A percentile compares a stretch with the other conserved stretches of the same genome.
These are phyloP conservation scores for Hesperia comma DNA, from an alignment of 2,888 invertebrate genomes.

Conservation along the genomic window DNA sequence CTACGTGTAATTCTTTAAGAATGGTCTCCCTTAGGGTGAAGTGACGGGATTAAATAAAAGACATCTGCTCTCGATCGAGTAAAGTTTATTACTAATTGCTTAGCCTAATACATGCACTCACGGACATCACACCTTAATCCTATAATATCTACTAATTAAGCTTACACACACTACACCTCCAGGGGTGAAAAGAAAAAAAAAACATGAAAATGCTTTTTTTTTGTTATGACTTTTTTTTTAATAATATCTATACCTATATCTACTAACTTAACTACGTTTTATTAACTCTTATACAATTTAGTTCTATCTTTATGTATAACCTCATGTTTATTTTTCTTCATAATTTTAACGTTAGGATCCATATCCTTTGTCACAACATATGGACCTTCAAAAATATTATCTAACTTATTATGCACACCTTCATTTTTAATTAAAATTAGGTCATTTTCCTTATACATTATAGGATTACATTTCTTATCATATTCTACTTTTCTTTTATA, in stretches of 20 bases:
- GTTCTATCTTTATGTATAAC: constrained; percentile 29
- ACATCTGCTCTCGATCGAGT: too few relatives aligned
- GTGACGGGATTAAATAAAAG: too few relatives aligned
- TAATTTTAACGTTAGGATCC: constrained; percentile 36
- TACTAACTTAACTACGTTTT: background rate
- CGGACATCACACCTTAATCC: background rate
- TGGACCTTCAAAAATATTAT: constrained; percentile 37
- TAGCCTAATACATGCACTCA: constrained; percentile 11
- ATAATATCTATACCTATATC: too few relatives aligned
- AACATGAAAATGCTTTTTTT: constrained; percentile 13
- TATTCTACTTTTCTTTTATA: constrained; percentile 33
- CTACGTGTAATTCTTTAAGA: background rate
- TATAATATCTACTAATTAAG: too few relatives aligned
- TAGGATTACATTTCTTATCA: constrained; percentile 34
- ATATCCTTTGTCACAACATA: constrained; percentile 37
- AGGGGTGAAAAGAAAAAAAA: constrained; percentile 18
- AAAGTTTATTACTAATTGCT: too few relatives aligned
- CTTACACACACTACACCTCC: constrained; percentile 24
- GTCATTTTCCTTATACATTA: constrained; percentile 33
- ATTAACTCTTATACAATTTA: background rate
- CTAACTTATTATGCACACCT: constrained; percentile 31
- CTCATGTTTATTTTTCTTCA: constrained; percentile 21
- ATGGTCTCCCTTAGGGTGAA: too few relatives aligned
- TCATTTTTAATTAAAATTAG: constrained; percentile 38
- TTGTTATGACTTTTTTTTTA: background rate